Evolutionary conservation across 2,888 invertebrate genomes (phyloP).

Genomic region (Selenia dentaria): DNA sequence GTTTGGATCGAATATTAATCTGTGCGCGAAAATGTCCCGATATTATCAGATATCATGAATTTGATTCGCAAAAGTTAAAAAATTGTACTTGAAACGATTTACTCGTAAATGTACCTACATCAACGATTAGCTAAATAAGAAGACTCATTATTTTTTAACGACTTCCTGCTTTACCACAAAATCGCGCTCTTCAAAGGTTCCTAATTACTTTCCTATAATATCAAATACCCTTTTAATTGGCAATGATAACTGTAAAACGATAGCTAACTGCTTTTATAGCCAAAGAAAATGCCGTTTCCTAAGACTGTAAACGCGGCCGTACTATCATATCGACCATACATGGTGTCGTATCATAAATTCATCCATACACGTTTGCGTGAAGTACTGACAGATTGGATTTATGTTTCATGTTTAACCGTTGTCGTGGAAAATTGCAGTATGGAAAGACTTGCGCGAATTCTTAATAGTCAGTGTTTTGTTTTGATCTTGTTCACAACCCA

Average conservation of each 20-base stretch:
- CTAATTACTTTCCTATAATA: not conserved
- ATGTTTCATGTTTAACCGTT: slow-evolving; percentile 22
- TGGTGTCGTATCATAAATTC: slow-evolving; percentile 59
- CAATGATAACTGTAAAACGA: slow-evolving; percentile 2
- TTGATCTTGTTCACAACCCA: too few relatives aligned
- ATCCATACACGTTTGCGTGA: slow-evolving; percentile 61
- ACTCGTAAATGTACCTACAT: too few relatives aligned
- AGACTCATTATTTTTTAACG: not conserved
- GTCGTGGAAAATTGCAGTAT: slow-evolving; percentile 11
- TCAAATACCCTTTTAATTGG: not conserved
- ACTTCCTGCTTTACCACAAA: not conserved
- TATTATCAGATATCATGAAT: too few relatives aligned
- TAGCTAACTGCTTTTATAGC: not conserved
- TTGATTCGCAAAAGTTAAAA: too few relatives aligned
- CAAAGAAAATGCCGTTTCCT: slow-evolving; percentile 18
- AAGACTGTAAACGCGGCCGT: slow-evolving; percentile 5
- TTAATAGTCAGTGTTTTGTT: too few relatives aligned
- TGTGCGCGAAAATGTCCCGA: too few relatives aligned
- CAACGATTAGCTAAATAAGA: not conserved
- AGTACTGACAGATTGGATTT: slow-evolving; percentile 42
- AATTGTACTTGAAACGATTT: too few relatives aligned
- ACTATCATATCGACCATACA: slow-evolving; percentile 41
- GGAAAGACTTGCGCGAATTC: not conserved
- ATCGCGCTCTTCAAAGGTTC: not conserved
- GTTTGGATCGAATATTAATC: too few relatives aligned